Evolutionary conservation across 2,888 invertebrate species (phyloP), one percentile per base, ranked within the genome.

Genomic region (Vannuccia rotundouncinata): DNA sequence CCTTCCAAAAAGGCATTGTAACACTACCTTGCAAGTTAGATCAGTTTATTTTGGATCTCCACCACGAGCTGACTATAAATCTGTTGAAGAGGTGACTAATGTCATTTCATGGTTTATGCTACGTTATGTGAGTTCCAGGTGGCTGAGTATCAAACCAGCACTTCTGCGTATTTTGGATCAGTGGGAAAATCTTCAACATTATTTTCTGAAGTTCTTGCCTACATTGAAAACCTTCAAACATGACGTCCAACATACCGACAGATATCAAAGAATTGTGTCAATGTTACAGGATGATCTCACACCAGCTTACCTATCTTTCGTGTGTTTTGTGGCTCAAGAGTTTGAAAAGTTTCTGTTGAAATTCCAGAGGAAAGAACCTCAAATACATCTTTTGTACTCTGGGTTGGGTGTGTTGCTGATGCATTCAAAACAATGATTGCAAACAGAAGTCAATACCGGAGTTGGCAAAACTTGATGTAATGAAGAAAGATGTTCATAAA

Each of bases 201-300:
- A 75, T 75, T 75, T 75, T 75, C 75, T 75, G 13, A 75, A 75
- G 13, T 75, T 75, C 75, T 31, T 75, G 75, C 75, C 75, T 5
- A 75, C 75, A 2, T 10, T 28, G 22, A 2, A 10, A 75, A 29
- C 2, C 29, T 75, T 75, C 31, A 31, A 29, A 75, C 2, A 13
- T 29, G 75, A 75, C 29, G 28, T 75, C 13, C 22, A 22, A 28
- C 2, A 75, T 2, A 75, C 75, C 2, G 75, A 31, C 22, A 75
- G 75, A 75, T 75, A 75, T 22, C 13, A 10, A 27, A 75, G 29
- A 25, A 75, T 75, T 75, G 75, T 75, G 2, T 27, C 22, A 28
- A 27, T 75, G 75, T 75, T 75, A 28, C 29, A 75, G 28, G 31
- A 75, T 75, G 75, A 75, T 75, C 22, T 5, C 5, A 75, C 75